Percentiles rank a stretch among this genome's conserved stretches.
Conservation (phyloP, 2,888 invertebrate species). For the Eueremaeus valkanovi region DNA sequence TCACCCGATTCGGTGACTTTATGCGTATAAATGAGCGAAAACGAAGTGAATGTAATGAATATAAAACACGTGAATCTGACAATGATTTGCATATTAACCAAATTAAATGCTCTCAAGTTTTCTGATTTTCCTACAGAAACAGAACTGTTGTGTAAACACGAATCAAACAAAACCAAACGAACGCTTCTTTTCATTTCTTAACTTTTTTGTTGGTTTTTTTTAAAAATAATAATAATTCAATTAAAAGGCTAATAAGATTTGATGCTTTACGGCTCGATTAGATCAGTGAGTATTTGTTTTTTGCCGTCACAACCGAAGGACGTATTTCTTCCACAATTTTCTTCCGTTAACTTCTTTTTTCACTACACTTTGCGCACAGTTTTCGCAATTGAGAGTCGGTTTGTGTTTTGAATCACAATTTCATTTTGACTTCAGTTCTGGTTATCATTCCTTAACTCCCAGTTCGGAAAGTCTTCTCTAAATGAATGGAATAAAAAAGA, state of each 20-base stretch:
- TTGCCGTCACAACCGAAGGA: conserved; percentile 1
- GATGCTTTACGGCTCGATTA: background rate
- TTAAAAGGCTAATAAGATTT: conserved; percentile 7
- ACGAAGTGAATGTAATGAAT: conserved; percentile 23
- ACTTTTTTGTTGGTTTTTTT: background rate
- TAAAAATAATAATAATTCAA: background rate
- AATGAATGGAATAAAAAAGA: no score
- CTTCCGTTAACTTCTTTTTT: background rate
- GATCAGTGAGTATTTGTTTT: background rate
- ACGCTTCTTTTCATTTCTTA: background rate
- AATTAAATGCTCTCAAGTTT: conserved; percentile 17
- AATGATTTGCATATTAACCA: conserved; percentile 30
- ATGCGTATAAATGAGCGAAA: conserved; percentile 18
- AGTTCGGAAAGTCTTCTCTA: no score
- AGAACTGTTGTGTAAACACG: conserved; percentile 1
- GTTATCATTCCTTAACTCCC: no score
- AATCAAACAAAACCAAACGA: background rate
- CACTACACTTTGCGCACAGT: background rate
- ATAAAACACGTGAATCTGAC: conserved; percentile 30
- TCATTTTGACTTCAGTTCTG: no score
- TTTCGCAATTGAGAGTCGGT: no score
- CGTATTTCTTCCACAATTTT: background rate
- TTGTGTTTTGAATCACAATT: no score
- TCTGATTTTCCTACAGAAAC: conserved; percentile 2
- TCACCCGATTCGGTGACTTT: conserved; percentile 54